phyloP scores from a whole-genome alignment of 2,797 vertebrate genomes.

The Buphagus erythrorhynchus region DNA sequence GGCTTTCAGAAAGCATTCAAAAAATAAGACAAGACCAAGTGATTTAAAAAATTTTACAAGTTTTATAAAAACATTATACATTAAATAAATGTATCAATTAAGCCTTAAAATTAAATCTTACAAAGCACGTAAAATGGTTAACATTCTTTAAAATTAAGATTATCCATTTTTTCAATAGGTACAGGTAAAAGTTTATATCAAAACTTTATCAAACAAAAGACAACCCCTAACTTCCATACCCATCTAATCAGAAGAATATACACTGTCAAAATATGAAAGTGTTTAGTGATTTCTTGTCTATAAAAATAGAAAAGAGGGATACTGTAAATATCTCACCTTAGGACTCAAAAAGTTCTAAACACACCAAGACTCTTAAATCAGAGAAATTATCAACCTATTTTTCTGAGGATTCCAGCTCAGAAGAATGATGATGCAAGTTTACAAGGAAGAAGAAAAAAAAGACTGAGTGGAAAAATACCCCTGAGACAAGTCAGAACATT shows the following conservation, averaged over 20 bases:
- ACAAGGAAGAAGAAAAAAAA: neutral
- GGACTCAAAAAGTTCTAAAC: neutral
- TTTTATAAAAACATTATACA: conserved; percentile 72
- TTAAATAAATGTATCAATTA: conserved; percentile 40
- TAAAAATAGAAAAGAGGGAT: conserved; percentile 14
- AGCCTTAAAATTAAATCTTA: conserved; percentile 51
- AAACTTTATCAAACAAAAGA: neutral
- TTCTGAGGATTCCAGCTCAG: conserved; percentile 10
- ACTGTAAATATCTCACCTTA: neutral
- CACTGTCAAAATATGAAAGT: neutral
- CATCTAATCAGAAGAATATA: neutral
- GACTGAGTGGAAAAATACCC: neutral
- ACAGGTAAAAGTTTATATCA: neutral
- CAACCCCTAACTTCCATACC: neutral
- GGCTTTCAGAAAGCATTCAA: neutral
- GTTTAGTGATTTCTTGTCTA: neutral
- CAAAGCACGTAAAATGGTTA: conserved; percentile 50
- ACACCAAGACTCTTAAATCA: neutral
- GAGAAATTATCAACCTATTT: neutral
- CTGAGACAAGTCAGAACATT: conserved; percentile 17
- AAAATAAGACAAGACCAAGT: neutral
- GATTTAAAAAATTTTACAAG: conserved; percentile 14
- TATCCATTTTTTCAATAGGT: neutral
- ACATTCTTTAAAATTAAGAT: neutral
- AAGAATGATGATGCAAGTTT: neutral